A percentile compares a stretch with the other conserved stretches of the same genome.
Conservation (phyloP, 2,888 invertebrate genomes). For the Hypomecis punctinalis region DNA sequence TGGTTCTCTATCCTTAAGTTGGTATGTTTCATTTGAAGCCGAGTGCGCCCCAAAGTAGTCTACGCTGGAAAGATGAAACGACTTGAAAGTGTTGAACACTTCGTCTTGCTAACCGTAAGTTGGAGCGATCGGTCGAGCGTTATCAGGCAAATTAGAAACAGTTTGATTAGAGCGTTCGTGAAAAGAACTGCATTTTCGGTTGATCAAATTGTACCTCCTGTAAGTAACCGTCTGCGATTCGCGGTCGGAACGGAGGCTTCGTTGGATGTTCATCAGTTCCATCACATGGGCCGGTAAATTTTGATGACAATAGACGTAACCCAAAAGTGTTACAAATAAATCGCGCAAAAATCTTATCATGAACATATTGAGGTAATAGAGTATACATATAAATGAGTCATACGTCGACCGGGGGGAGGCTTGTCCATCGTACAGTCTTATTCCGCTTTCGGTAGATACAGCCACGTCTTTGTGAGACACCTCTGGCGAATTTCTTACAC, state of each 20-base stretch:
- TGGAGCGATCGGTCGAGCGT: constrained; percentile 35
- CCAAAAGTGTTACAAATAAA: constrained; percentile 55
- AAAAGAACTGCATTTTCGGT: constrained; percentile 46
- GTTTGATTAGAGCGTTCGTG: constrained; percentile 54
- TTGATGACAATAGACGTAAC: constrained; percentile 58
- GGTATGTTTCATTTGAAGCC: constrained; percentile 46
- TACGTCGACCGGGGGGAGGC: constrained; percentile 61
- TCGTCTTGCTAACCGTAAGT: constrained; percentile 44
- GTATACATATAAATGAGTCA: constrained; percentile 67
- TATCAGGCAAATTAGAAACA: constrained; percentile 61
- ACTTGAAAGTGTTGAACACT: constrained; percentile 54
- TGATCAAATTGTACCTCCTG: constrained; percentile 62
- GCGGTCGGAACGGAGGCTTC: constrained; percentile 54
- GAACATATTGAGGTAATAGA: constrained; percentile 67
- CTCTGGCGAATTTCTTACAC: constrained; percentile 51
- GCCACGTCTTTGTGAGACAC: constrained; percentile 47
- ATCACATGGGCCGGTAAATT: constrained; percentile 64
- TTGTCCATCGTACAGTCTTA: constrained; percentile 55
- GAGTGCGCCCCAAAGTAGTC: constrained; percentile 54
- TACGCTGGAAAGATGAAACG: constrained; percentile 65
- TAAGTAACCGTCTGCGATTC: constrained; percentile 56
- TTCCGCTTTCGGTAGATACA: constrained; percentile 45
- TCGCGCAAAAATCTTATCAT: constrained; percentile 65
- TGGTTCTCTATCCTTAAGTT: constrained; percentile 51
- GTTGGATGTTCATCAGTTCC: constrained; percentile 63